phyloP scores from a whole-genome alignment of 1,140 invertebrate species.

The Teleopsis dalmanni region DNA sequence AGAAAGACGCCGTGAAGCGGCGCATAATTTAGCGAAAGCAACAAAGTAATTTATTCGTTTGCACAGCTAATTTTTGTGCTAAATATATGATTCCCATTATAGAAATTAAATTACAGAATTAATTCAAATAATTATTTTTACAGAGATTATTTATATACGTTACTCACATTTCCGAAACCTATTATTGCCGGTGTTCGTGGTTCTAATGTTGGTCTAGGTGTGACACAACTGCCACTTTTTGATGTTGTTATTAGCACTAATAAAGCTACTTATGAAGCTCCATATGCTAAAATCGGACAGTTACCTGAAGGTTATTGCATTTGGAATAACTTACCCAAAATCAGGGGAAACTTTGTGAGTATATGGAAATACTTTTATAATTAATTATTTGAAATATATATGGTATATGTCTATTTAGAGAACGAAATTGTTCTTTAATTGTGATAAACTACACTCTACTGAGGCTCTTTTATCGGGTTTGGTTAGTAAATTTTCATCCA shows the following conservation, averaged over 20 bases:
- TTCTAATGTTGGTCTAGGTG: slow-evolving; percentile 59
- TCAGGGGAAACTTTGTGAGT: slow-evolving; percentile 55
- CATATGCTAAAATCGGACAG: slow-evolving; percentile 61
- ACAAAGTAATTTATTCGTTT: too few relatives aligned
- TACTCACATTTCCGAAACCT: slow-evolving; percentile 63
- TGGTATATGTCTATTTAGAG: slow-evolving; percentile 23
- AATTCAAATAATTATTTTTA: too few relatives aligned
- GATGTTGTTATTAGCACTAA: slow-evolving; percentile 69
- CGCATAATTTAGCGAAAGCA: slow-evolving; percentile 51
- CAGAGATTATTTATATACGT: slow-evolving; percentile 61
- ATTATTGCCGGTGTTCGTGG: slow-evolving; percentile 68
- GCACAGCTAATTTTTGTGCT: too few relatives aligned
- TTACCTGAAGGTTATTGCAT: slow-evolving; percentile 63
- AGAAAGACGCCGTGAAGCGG: slow-evolving; percentile 51
- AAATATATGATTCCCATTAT: too few relatives aligned
- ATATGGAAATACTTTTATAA: not conserved
- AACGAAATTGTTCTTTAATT: slow-evolving; percentile 27
- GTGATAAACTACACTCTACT: slow-evolving; percentile 25
- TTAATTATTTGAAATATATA: too few relatives aligned
- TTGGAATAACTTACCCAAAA: slow-evolving; percentile 54
- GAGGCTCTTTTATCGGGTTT: slow-evolving; percentile 25
- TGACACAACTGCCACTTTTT: slow-evolving; percentile 67
- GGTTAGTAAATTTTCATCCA: slow-evolving; percentile 26
- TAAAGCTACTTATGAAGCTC: slow-evolving; percentile 63
- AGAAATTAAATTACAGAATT: too few relatives aligned